These are phyloP conservation scores for Crocodylus rhombifer DNA, from an alignment of 2,797 vertebrate genomes.

Conservation along the genomic window DNA sequence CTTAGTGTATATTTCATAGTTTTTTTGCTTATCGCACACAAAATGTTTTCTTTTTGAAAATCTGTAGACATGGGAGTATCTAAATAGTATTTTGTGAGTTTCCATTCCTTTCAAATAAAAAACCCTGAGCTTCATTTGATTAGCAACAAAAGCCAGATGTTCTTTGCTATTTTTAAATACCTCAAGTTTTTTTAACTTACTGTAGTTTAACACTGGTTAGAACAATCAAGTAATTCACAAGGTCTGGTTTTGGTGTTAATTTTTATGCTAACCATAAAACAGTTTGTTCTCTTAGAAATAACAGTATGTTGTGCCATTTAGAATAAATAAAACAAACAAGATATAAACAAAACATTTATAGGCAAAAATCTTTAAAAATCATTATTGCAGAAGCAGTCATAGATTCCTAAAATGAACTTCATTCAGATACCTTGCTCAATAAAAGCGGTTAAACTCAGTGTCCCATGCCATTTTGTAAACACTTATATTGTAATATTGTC, in stretches of 20 bases:
- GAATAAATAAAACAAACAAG: conserved; percentile 63
- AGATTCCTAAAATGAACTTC: neutral
- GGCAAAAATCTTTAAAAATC: neutral
- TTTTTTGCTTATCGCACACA: conserved; percentile 23
- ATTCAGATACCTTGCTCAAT: neutral
- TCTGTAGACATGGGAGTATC: neutral
- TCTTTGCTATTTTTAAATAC: conserved; percentile 49
- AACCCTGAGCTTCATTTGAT: conserved; percentile 38
- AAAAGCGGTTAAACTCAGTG: neutral
- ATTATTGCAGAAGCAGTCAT: neutral
- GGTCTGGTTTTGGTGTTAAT: neutral
- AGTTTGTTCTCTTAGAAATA: conserved; percentile 63
- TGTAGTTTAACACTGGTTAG: conserved; percentile 53
- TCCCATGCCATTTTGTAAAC: neutral
- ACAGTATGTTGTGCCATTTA: conserved; percentile 14
- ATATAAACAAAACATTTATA: neutral
- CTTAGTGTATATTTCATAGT: neutral
- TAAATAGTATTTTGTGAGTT: neutral
- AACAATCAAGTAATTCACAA: conserved; percentile 49
- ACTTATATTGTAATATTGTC: neutral
- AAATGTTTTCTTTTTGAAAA: neutral
- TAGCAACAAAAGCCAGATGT: conserved; percentile 64
- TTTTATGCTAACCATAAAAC: conserved; percentile 52
- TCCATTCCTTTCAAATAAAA: neutral
- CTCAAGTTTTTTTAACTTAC: conserved; percentile 13